These are phyloP conservation scores for Schizopygopsis pylzovi DNA, from an alignment of 2,797 vertebrate species.

Conservation along the genomic window DNA sequence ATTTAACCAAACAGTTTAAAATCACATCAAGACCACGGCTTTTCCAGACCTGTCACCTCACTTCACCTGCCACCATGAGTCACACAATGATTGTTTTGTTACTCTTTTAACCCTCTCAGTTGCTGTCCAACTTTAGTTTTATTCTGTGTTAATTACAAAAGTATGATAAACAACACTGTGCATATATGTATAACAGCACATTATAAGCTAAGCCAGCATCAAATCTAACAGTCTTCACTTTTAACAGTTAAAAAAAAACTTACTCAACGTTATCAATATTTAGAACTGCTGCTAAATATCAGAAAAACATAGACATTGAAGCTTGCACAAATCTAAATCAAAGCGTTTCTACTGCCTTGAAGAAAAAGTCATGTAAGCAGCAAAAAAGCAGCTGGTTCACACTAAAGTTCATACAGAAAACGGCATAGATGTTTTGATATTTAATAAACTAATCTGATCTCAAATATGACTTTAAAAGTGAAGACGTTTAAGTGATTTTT, in stretches of 20 bases:
- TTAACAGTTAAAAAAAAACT: background rate
- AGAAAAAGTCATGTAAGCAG: background rate
- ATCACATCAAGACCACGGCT: slow-evolving; percentile 21
- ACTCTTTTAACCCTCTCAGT: slow-evolving; percentile 12
- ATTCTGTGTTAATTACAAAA: background rate
- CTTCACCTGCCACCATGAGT: slow-evolving; percentile 45
- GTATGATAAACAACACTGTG: background rate
- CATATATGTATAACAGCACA: background rate
- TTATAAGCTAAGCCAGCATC: background rate
- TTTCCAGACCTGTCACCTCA: slow-evolving; percentile 44
- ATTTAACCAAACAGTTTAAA: slow-evolving; percentile 35
- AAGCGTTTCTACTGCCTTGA: background rate
- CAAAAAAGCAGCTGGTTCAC: slow-evolving; percentile 14
- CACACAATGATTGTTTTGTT: background rate
- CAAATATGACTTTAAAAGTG: background rate
- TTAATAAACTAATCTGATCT: background rate
- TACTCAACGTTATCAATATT: background rate
- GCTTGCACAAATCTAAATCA: background rate
- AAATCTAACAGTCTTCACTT: background rate
- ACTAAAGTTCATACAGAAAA: background rate
- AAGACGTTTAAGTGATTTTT: background rate
- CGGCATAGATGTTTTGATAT: background rate
- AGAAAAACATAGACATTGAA: background rate
- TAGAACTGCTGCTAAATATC: background rate
- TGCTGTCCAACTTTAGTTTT: slow-evolving; percentile 22